Evolutionary conservation across 2,888 invertebrate genomes (phyloP), one percentile per base, ranked within the genome.

Genomic region (Encarsia formosa): DNA sequence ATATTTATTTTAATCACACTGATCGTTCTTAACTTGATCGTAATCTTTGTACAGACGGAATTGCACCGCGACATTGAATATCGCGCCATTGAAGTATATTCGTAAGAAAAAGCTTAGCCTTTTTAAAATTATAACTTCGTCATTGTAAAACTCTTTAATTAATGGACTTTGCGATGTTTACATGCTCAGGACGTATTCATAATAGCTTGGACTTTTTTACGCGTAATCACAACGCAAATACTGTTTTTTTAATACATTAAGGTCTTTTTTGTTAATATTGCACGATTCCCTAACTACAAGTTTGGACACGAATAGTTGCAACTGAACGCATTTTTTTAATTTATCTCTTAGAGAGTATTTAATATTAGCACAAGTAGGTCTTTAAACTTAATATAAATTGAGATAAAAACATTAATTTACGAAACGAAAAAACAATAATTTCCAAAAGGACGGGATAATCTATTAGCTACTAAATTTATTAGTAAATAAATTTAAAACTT

Each of bases 281-380:
- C 54, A 55, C 54, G 44, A 44, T 51, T 48, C 51, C 54, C 54
- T 55, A 55, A 40, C 51, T 55, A 51, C 39, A 24, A 22, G 32
- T 49, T 41, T 35, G 29, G 50, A 54, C 32, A 49, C 38, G 24
- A 26, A 26, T 11, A 26, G 11, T 26, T 11, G 26, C 42, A 42
- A 39, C 23, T 22, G 22, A 38, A 43, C n/a, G 19, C 4, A 35
- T 51, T 35, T 19, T 19, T 32, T 29, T 19, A 3, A 18, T 9
- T 37, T 37, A 35, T 31, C 26, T 38, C 39, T 31, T 32, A 34
- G 16, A 22, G 38, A 35, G 29, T 37, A 16, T 22, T 16, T 11
- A 26, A 26, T 26, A 29, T 34, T 19, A 46, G 42, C 31, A 41
- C 41, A 11, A 6, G 11, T 26, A 8, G 26, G 11, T 26, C 26